phyloP scores from a whole-genome alignment of 2,113 vertebrate species.

The Mastomys coucha region DNA sequence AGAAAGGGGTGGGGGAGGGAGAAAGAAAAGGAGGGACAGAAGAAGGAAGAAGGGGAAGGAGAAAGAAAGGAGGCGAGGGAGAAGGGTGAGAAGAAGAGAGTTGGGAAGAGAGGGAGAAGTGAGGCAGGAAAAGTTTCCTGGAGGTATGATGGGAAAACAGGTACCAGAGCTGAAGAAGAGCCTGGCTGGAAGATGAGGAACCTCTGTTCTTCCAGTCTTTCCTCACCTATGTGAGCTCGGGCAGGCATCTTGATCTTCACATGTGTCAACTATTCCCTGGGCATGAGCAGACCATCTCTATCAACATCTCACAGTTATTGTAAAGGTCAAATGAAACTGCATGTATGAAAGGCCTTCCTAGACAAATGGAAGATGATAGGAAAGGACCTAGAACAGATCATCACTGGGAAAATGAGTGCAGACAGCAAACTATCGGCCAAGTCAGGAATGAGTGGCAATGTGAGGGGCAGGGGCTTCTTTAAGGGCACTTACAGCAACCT shows the following conservation, averaged over 20 bases:
- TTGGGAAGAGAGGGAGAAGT: too few relatives aligned
- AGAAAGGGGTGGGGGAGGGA: too few relatives aligned
- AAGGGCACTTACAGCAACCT: not conserved
- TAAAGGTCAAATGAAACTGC: not conserved
- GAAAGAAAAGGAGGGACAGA: too few relatives aligned
- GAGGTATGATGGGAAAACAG: not conserved
- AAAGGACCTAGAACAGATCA: not conserved
- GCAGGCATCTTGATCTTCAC: not conserved
- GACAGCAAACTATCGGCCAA: not conserved
- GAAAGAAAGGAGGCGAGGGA: too few relatives aligned
- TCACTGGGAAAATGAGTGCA: constrained; percentile 28
- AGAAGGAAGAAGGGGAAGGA: too few relatives aligned
- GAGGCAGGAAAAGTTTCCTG: not conserved
- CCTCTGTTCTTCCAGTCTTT: not conserved
- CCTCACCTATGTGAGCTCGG: not conserved
- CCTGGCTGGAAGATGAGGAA: not conserved
- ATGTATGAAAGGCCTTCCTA: not conserved
- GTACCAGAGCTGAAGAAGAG: not conserved
- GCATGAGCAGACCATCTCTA: not conserved
- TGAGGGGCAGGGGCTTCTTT: not conserved
- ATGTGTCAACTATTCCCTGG: not conserved
- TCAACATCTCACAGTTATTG: not conserved
- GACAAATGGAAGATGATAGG: not conserved
- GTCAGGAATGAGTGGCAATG: not conserved
- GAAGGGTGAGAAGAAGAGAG: not conserved